Percentiles rank a stretch among this genome's conserved stretches.
These are phyloP conservation scores for Dolichotis patagonum DNA, from an alignment of 2,113 vertebrate genomes.

Conservation along the genomic window DNA sequence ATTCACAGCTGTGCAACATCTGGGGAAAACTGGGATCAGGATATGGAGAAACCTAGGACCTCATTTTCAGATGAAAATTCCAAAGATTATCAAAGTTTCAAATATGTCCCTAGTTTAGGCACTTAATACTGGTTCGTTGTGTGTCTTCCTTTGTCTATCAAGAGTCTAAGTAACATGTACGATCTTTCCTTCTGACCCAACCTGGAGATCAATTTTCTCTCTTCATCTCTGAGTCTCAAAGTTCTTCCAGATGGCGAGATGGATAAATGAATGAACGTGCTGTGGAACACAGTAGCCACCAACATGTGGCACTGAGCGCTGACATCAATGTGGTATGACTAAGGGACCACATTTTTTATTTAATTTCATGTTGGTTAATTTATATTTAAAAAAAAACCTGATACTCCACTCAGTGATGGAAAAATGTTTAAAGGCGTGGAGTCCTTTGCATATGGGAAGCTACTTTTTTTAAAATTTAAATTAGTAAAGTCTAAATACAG, in stretches of 20 bases:
- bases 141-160: background rate
- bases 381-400: constrained; percentile 34
- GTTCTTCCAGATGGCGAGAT: background rate
- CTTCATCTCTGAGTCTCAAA: background rate
- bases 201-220: background rate
- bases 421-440: background rate
- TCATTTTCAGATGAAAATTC: constrained; percentile 15
- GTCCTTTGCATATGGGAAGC: background rate
- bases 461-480: background rate
- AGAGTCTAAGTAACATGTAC: background rate
- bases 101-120: background rate
- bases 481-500: constrained; percentile 28
- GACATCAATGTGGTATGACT: background rate
- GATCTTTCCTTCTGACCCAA: background rate
- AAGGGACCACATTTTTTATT: background rate
- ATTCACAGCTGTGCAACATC: constrained; percentile 70
- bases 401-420: background rate
- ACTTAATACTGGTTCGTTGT: background rate
- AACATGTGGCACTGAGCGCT: background rate
- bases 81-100: constrained; percentile 2
- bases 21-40: background rate
- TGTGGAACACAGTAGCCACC: background rate
- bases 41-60: background rate
- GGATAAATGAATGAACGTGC: background rate
- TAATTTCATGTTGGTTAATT: constrained; percentile 13